phyloP scores from a whole-genome alignment of 2,797 vertebrate species.

The Anguilla pacifica region DNA sequence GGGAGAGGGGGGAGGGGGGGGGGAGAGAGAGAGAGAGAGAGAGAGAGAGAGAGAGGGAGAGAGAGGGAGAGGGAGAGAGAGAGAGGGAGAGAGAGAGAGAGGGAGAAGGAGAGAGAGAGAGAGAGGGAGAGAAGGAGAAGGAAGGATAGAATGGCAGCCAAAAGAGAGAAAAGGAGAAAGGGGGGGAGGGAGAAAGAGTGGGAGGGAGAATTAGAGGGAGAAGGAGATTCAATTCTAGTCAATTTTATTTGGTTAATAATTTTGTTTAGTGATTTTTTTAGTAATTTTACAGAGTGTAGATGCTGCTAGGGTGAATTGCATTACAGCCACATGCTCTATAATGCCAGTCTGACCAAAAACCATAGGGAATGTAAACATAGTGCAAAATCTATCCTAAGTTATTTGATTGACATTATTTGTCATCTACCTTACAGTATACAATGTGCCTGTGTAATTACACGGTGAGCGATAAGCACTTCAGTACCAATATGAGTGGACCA shows the following conservation, averaged over 20 bases:
- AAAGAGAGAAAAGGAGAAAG: not conserved
- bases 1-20: not conserved
- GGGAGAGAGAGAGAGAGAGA: not conserved
- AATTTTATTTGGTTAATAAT: too few relatives aligned
- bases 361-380: too few relatives aligned
- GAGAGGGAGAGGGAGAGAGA: not conserved
- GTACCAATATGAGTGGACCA: not conserved
- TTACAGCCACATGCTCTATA: too few relatives aligned
- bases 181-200: not conserved
- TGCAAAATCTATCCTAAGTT: too few relatives aligned
- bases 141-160: not conserved
- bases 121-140: not conserved
- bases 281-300: too few relatives aligned
- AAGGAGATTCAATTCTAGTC: too few relatives aligned
- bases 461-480: not conserved
- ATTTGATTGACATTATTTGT: too few relatives aligned
- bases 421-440: not conserved
- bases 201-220: too few relatives aligned
- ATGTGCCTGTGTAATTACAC: not conserved
- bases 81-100: not conserved
- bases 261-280: too few relatives aligned
- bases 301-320: too few relatives aligned
- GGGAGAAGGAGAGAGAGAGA: not conserved
- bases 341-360: too few relatives aligned
- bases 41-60: not conserved